phyloP scores from a whole-genome alignment of 2,888 invertebrate genomes.

The Hedya salicella region DNA sequence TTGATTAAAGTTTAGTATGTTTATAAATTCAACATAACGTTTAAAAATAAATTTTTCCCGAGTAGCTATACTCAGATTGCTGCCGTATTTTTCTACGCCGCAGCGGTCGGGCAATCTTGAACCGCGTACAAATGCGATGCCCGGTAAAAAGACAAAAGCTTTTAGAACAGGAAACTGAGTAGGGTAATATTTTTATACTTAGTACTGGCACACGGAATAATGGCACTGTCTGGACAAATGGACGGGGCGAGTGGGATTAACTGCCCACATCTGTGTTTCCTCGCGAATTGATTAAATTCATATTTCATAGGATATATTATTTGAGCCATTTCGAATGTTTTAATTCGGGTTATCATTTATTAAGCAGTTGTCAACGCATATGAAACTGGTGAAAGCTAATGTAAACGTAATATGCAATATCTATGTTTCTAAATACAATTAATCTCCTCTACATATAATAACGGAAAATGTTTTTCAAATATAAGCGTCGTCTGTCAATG shows the following conservation, averaged over 20 bases:
- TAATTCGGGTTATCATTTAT: not conserved
- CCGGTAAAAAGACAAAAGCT: constrained; percentile 40
- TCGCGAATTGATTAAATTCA: constrained; percentile 11
- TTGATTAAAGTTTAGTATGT: constrained; percentile 1
- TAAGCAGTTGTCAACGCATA: not conserved
- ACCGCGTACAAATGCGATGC: constrained; percentile 33
- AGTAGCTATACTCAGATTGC: constrained; percentile 16
- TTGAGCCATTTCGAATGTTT: constrained; percentile 2
- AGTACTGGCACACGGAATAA: constrained; percentile 19
- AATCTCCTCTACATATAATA: no score
- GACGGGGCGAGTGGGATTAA: constrained; percentile 29
- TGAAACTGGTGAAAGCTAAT: not conserved
- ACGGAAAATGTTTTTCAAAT: no score
- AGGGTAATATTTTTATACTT: constrained; percentile 38
- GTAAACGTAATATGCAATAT: no score
- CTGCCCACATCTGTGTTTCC: constrained; percentile 16
- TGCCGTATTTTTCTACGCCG: constrained; percentile 1
- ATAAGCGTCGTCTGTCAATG: no score
- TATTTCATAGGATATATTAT: constrained; percentile 15
- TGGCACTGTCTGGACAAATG: constrained; percentile 18
- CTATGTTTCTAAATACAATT: no score
- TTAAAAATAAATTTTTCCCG: constrained; percentile 15
- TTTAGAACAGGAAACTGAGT: constrained; percentile 37
- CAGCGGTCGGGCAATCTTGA: constrained; percentile 23
- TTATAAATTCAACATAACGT: constrained; percentile 3